Evolutionary conservation across 2,113 vertebrate species (phyloP).

Genomic region (Lanius collurio): DNA sequence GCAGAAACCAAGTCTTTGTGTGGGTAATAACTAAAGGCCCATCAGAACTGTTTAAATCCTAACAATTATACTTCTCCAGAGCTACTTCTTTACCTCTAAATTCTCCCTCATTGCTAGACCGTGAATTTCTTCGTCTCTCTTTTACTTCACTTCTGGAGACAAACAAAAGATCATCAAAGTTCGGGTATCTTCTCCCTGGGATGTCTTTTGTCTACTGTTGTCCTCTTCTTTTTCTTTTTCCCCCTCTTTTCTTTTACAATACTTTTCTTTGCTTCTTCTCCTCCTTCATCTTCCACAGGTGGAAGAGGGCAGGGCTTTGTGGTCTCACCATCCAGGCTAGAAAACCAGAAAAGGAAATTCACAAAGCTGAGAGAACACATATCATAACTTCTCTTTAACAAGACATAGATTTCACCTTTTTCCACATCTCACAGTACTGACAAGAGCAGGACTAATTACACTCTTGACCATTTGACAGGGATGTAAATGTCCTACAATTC

Average conservation of each 20-base stretch:
- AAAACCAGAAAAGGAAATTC: constrained; percentile 19
- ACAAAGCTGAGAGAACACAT: not conserved
- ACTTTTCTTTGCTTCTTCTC: not conserved
- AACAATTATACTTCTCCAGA: not conserved
- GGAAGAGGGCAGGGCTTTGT: not conserved
- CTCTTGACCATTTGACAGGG: not conserved
- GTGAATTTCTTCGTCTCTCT: not conserved
- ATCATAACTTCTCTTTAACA: not conserved
- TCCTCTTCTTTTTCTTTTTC: constrained; percentile 21
- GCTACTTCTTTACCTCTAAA: not conserved
- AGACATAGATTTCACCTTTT: not conserved
- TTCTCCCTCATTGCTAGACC: not conserved
- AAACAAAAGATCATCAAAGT: not conserved
- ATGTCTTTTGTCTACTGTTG: not conserved
- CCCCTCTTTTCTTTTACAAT: not conserved
- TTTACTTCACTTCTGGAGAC: not conserved
- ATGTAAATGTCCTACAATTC: not conserved
- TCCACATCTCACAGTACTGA: not conserved
- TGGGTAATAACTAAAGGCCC: not conserved
- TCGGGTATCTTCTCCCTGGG: not conserved
- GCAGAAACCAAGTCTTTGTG: not conserved
- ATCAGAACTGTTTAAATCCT: not conserved
- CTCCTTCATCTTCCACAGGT: not conserved
- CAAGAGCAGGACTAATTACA: not conserved
- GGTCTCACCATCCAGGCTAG: constrained; percentile 15